Conservation (phyloP, 2,113 vertebrate genomes). For the Indicator indicator region DNA sequence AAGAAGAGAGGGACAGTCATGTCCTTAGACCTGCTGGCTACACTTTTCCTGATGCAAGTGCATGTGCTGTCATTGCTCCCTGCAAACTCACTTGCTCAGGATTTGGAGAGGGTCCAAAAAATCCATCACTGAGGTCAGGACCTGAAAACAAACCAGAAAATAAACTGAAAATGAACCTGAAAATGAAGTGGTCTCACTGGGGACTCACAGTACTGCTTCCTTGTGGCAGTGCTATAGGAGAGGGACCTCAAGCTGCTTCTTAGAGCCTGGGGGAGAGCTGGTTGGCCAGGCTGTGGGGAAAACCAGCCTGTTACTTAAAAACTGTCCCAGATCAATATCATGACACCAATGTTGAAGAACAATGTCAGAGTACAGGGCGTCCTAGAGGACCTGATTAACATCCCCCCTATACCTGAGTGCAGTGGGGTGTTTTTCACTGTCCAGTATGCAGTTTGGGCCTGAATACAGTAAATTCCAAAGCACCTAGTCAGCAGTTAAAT, state of each 20-base stretch:
- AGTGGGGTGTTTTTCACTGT: not conserved
- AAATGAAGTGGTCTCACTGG: rapidly evolving
- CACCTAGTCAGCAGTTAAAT: not conserved
- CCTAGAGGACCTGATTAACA: not conserved
- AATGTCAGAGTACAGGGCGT: not conserved
- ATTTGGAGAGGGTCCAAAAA: rapidly evolving
- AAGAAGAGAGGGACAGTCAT: too few species aligned
- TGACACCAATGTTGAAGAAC: not conserved
- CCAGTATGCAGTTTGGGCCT: rapidly evolving
- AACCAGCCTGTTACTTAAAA: not conserved
- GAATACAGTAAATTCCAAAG: not conserved
- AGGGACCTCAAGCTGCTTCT: not conserved
- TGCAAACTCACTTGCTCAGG: not conserved
- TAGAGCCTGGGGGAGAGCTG: rapidly evolving
- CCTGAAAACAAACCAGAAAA: too few species aligned
- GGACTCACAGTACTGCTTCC: not conserved
- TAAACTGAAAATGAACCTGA: too few species aligned
- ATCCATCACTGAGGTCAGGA: rapidly evolving
- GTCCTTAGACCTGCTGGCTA: too few species aligned
- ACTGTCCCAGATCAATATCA: not conserved
- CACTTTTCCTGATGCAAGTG: too few species aligned
- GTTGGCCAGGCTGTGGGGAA: not conserved
- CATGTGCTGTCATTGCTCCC: rapidly evolving
- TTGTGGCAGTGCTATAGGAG: rapidly evolving
- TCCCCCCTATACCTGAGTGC: rapidly evolving